phyloP scores from a whole-genome alignment of 2,113 vertebrate species.

The Telmatochromis sp. region DNA sequence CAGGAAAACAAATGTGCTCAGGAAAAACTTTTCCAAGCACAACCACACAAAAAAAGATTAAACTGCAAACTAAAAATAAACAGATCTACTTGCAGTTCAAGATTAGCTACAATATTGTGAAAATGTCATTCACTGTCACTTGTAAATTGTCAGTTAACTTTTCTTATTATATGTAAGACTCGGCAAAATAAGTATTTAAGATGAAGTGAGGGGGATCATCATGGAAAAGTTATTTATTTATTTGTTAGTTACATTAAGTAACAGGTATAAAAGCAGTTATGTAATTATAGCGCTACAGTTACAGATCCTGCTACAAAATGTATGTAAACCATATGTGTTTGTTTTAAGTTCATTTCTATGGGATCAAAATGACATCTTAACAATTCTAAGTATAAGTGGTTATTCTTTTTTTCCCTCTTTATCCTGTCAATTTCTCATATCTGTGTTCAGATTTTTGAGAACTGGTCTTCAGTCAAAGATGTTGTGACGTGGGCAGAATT shows the following conservation, averaged over 20 bases:
- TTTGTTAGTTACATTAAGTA: neutral
- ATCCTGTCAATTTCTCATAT: neutral
- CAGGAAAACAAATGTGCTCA: neutral
- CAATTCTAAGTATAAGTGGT: neutral
- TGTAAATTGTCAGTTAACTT: neutral
- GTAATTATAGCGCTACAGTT: neutral
- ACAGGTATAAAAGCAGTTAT: neutral
- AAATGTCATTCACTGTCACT: neutral
- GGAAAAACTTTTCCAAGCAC: neutral
- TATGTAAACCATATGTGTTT: neutral
- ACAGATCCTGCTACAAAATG: neutral
- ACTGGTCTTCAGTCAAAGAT: neutral
- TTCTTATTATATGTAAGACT: neutral
- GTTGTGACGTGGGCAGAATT: fast-evolving
- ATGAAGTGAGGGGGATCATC: neutral
- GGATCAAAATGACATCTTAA: neutral
- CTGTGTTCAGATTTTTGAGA: neutral
- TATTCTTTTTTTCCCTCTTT: neutral
- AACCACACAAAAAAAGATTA: neutral
- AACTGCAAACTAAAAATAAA: neutral
- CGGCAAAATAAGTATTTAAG: neutral
- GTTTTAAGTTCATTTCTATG: neutral
- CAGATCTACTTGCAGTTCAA: neutral
- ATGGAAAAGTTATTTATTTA: neutral
- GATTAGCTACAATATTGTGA: fast-evolving